A percentile compares a stretch with the other conserved stretches of the same genome.
Conservation (phyloP, 2,113 vertebrate species). For the Cercocebus atys region DNA sequence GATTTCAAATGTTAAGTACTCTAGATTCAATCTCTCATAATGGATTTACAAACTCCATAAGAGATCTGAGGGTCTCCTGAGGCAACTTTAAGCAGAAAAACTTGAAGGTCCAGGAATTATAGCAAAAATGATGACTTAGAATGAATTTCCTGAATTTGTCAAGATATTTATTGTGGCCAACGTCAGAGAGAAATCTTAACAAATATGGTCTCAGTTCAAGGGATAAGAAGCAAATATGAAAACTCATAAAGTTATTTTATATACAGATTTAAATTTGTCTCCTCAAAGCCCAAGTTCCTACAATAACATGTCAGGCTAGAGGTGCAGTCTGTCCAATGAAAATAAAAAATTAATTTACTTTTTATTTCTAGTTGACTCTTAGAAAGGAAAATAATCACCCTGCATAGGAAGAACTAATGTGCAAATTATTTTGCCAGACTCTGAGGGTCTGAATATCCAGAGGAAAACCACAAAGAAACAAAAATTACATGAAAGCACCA, state of each 20-base stretch:
- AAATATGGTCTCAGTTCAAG: neutral
- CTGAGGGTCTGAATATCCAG: neutral
- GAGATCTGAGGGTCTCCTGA: neutral
- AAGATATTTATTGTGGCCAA: neutral
- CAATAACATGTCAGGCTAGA: neutral
- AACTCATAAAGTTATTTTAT: constrained; percentile 1
- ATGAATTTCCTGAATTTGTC: neutral
- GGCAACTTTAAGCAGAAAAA: neutral
- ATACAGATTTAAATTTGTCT: neutral
- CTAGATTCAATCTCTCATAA: neutral
- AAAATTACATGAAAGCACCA: neutral
- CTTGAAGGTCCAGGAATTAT: neutral
- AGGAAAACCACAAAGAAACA: neutral
- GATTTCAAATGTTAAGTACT: neutral
- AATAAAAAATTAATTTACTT: constrained; percentile 4
- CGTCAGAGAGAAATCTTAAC: neutral
- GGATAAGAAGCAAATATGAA: neutral
- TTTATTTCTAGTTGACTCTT: neutral
- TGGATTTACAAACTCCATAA: neutral
- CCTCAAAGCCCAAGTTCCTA: neutral
- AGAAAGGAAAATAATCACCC: neutral
- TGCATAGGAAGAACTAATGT: neutral
- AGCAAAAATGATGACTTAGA: neutral
- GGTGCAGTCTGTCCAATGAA: neutral
- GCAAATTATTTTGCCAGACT: neutral